Evolutionary conservation across 2,888 invertebrate genomes (phyloP).

Genomic region (Scaptomyza caliginosa): DNA sequence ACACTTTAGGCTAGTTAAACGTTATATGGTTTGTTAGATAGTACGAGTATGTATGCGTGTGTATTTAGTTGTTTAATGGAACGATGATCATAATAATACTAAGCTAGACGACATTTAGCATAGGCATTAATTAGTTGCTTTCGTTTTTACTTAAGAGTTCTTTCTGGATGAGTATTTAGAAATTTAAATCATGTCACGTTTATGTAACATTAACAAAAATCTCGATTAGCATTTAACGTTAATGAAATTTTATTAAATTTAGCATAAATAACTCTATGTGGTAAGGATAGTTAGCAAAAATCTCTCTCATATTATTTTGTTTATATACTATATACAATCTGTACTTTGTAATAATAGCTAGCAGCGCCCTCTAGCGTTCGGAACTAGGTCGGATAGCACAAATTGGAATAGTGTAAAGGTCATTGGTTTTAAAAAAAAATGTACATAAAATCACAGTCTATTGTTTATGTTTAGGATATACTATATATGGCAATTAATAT

Average conservation of each 20-base stretch:
- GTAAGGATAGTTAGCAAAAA: slow-evolving; percentile 36
- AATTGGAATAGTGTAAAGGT: neutral
- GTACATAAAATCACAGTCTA: slow-evolving; percentile 64
- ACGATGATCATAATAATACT: slow-evolving; percentile 40
- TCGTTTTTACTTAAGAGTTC: slow-evolving; percentile 58
- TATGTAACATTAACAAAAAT: slow-evolving; percentile 63
- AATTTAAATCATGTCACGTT: slow-evolving; percentile 28
- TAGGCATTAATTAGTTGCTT: slow-evolving; percentile 76
- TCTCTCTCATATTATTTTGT: slow-evolving; percentile 13
- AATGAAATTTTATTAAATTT: slow-evolving; percentile 24
- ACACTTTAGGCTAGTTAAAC: slow-evolving; percentile 56
- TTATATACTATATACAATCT: slow-evolving; percentile 54
- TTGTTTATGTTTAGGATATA: slow-evolving; percentile 46
- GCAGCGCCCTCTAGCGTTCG: slow-evolving; percentile 43
- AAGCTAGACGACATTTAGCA: slow-evolving; percentile 77
- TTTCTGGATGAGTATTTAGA: slow-evolving; percentile 54
- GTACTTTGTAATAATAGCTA: slow-evolving; percentile 7
- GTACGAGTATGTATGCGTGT: slow-evolving; percentile 39
- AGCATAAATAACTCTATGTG: slow-evolving; percentile 45
- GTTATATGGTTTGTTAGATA: slow-evolving; percentile 37
- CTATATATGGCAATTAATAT: slow-evolving; percentile 63
- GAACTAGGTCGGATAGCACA: slow-evolving; percentile 10
- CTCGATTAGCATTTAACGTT: slow-evolving; percentile 27
- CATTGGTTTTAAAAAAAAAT: slow-evolving; percentile 23
- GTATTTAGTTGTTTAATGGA: slow-evolving; percentile 1